Percentiles rank a stretch among this genome's conserved stretches.
phyloP scores from a whole-genome alignment of 2,888 invertebrate species.

The Eupithecia subfuscata region DNA sequence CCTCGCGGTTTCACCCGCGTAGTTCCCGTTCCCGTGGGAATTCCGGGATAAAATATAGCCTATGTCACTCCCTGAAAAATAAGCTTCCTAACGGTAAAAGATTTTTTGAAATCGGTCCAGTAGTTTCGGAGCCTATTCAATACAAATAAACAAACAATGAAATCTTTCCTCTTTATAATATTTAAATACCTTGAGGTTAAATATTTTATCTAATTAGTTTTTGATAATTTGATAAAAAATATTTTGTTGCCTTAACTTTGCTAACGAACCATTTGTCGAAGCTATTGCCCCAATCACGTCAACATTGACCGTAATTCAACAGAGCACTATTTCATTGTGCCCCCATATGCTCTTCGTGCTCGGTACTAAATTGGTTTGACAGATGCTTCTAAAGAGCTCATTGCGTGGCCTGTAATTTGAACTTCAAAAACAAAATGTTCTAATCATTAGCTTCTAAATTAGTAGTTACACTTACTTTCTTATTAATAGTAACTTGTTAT shows the following conservation, averaged over 20 bases:
- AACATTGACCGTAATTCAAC: slow-evolving; percentile 30
- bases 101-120: too few species aligned
- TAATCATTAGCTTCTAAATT: slow-evolving; percentile 28
- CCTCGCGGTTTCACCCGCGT: too few species aligned
- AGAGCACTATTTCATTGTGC: slow-evolving; percentile 47
- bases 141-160: too few species aligned
- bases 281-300: slow-evolving; percentile 16
- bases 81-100: too few species aligned
- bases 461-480: slow-evolving; percentile 31
- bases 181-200: not conserved
- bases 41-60: too few species aligned
- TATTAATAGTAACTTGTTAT: slow-evolving; percentile 11
- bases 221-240: not conserved
- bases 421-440: slow-evolving; percentile 30
- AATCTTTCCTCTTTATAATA: too few species aligned
- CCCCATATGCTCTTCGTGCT: slow-evolving; percentile 66
- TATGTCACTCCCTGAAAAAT: too few species aligned
- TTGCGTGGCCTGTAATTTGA: slow-evolving; percentile 42
- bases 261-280: slow-evolving; percentile 15
- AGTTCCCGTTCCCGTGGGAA: too few species aligned
- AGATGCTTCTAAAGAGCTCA: slow-evolving; percentile 44
- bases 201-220: not conserved
- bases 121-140: too few species aligned
- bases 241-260: not conserved
- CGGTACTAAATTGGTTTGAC: slow-evolving; percentile 52